Conservation (phyloP, 2,888 invertebrate species). For the Bellardia pandia region DNA sequence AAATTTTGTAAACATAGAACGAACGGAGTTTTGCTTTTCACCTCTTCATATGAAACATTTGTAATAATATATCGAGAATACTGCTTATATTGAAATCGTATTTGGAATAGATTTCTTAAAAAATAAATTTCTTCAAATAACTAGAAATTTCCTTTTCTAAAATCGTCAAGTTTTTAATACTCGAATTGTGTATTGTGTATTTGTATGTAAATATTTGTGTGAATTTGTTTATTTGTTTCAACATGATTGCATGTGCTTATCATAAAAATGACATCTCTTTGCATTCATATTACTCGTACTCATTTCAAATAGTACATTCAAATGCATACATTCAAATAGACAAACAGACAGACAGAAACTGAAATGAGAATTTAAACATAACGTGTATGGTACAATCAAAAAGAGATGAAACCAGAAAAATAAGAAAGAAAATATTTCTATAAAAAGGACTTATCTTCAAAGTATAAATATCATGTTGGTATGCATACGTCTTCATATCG, state of each 20-base stretch:
- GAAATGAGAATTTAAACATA: slow-evolving; percentile 16
- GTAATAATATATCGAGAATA: no score
- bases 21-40: no score
- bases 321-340: slow-evolving; percentile 16
- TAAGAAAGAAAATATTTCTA: slow-evolving; percentile 50
- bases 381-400: background rate
- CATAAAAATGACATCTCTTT: slow-evolving; percentile 71
- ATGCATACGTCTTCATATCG: slow-evolving; percentile 38
- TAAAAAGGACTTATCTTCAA: slow-evolving; percentile 64
- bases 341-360: background rate
- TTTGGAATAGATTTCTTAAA: no score
- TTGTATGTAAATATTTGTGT: background rate
- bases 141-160: no score
- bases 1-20: no score
- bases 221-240: slow-evolving; percentile 48
- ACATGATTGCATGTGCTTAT: slow-evolving; percentile 71
- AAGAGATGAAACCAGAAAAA: slow-evolving; percentile 5
- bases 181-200: no score
- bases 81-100: no score
- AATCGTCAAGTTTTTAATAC: no score
- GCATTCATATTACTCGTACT: slow-evolving; percentile 34
- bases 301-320: slow-evolving; percentile 32
- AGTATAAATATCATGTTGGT: slow-evolving; percentile 16
- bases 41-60: no score
- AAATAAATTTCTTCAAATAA: no score